These are phyloP conservation scores for Lasioglossum oenotherae DNA, from an alignment of 2,888 invertebrate species.

Conservation along the genomic window DNA sequence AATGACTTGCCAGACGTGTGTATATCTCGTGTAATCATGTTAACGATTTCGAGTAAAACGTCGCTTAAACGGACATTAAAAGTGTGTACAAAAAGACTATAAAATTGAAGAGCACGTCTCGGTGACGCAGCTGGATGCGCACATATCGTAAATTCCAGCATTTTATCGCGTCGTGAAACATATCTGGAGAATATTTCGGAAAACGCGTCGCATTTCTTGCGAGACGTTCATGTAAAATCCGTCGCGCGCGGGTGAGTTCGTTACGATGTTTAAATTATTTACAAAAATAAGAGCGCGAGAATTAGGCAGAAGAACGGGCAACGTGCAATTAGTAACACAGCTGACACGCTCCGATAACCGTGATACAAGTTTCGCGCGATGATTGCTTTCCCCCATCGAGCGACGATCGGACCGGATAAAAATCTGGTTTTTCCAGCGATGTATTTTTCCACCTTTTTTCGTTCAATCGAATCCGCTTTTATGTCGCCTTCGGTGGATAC, in stretches of 20 bases:
- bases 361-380: slow-evolving; percentile 24
- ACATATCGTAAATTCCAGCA: neutral
- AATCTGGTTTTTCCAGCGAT: slow-evolving; percentile 32
- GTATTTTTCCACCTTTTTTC: slow-evolving; percentile 42
- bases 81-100: neutral
- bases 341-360: slow-evolving; percentile 14
- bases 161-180: neutral
- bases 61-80: neutral
- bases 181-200: neutral
- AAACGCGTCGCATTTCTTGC: neutral
- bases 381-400: slow-evolving; percentile 40
- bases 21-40: neutral
- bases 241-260: neutral
- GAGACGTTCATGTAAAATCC: neutral
- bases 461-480: slow-evolving; percentile 50
- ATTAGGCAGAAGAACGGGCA: neutral
- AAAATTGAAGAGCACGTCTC: neutral
- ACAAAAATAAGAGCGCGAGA: neutral
- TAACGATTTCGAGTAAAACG: neutral
- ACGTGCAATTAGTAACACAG: slow-evolving; percentile 29
- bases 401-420: slow-evolving; percentile 29
- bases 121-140: neutral
- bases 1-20: neutral
- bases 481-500: slow-evolving; percentile 43
- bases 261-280: neutral